Conservation (phyloP, 1,140 invertebrate species). For the Drosophila saltans region DNA sequence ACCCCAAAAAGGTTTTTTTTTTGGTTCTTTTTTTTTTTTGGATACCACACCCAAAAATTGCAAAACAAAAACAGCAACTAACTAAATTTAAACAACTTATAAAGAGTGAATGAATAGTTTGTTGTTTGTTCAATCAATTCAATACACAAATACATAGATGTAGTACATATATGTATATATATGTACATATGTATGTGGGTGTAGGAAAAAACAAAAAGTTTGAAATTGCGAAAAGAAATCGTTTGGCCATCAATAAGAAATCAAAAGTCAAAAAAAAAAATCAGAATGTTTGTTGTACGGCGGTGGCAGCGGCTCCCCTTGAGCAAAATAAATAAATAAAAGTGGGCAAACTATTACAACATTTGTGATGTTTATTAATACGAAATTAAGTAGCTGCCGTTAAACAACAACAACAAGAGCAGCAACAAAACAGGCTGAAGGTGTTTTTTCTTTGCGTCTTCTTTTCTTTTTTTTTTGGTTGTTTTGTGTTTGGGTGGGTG, state of each 20-base stretch:
- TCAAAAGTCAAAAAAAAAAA: constrained; percentile 15
- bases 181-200: no score
- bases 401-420: constrained; percentile 47
- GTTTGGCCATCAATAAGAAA: constrained; percentile 47
- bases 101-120: constrained; percentile 5
- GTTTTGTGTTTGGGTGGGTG: constrained; percentile 51
- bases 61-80: constrained; percentile 27
- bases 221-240: constrained; percentile 67
- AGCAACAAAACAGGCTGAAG: constrained; percentile 35
- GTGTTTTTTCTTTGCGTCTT: constrained; percentile 41
- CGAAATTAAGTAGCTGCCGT: constrained; percentile 76
- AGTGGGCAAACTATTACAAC: constrained; percentile 74
- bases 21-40: constrained; percentile 7
- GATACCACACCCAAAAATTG: constrained; percentile 35
- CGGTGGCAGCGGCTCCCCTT: constrained; percentile 12
- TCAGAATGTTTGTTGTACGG: constrained; percentile 50
- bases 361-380: constrained; percentile 81
- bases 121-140: constrained; percentile 4
- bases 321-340: constrained; percentile 74
- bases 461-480: constrained; percentile 19
- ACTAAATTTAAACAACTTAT: constrained; percentile 70
- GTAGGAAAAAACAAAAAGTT: constrained; percentile 43
- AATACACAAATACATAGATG: neutral
- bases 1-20: constrained; percentile 23
- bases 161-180: neutral